Conservation (phyloP, 2,888 invertebrate genomes). For the Allolobophora icterica region DNA sequence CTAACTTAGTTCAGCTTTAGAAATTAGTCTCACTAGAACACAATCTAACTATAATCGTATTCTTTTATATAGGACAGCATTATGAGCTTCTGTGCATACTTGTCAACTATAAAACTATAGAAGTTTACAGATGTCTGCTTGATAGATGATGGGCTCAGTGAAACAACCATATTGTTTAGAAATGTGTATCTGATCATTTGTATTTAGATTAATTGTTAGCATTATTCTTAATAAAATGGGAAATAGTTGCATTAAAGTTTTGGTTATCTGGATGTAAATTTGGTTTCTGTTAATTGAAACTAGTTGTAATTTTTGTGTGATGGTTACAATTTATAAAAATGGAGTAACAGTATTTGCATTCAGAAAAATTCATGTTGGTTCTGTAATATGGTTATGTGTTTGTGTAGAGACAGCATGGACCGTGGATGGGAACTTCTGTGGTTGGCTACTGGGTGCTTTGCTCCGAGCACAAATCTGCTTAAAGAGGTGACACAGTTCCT, state of each 20-base stretch:
- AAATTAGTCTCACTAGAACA: neutral
- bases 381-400: neutral
- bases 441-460: conserved; percentile 93
- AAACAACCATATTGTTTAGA: neutral
- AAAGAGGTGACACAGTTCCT: conserved; percentile 70
- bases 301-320: neutral
- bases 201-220: neutral
- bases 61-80: neutral
- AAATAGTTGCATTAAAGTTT: neutral
- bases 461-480: conserved; percentile 87
- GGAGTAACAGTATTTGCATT: neutral
- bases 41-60: neutral
- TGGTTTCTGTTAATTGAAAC: neutral
- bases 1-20: too few relatives aligned
- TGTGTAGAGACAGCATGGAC: conserved; percentile 81
- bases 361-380: neutral
- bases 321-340: too few relatives aligned
- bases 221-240: neutral
- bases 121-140: neutral
- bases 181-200: neutral
- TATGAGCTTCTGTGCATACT: neutral
- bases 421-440: conserved; percentile 99
- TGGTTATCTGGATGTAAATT: neutral
- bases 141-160: neutral
- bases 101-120: neutral